Evolutionary conservation across 2,113 vertebrate species (phyloP), one percentile per base, ranked within the genome.

Genomic region (Suncus etruscus): DNA sequence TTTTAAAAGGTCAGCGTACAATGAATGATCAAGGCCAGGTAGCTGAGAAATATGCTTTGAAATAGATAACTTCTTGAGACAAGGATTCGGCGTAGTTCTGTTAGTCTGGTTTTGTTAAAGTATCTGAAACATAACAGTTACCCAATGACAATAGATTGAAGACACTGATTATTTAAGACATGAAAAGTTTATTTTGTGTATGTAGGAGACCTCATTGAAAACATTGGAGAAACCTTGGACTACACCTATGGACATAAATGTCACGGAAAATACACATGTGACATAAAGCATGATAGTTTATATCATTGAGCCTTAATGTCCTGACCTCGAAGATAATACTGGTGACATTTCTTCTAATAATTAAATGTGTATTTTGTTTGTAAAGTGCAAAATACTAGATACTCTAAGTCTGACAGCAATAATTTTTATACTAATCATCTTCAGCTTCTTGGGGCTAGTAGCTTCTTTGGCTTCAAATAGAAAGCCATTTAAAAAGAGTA

Each of bases 401-500:
- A 11, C 32, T 80, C 39, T 39, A 39, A 54, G 39, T 63, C 3
- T 39, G 76, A 86, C 45, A 86, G 29, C 70, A 51, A 22, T 32
- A 1, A 32, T 50, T 68, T 79, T 66, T 63, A 9, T 77, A 20
- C 50, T 72, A 86, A 73, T 63, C 61, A 16, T 31, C 11, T 68
- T 47, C 10, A 68, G 45, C 29, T 39, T 91, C 20, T 85, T 48
- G 9, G 31, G 77, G 25, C 12, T 66, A 24, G 25, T 45, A 45
- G 48, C 39, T 51, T 77, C 54, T 80, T 84, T 92, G 50, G 31
- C 79, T 65, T 92, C 25, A 82, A 82, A 70, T 70, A 82, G 25
- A 69, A 90, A 93, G 31, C 18, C 50, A 69, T 61, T 90, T 88
- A 51, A 68, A 88, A 31, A 66, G n/a, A 78, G 12, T 10, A 83